Evolutionary conservation across 1,140 invertebrate genomes (phyloP).

Genomic region (Heliconius hewitsoni): DNA sequence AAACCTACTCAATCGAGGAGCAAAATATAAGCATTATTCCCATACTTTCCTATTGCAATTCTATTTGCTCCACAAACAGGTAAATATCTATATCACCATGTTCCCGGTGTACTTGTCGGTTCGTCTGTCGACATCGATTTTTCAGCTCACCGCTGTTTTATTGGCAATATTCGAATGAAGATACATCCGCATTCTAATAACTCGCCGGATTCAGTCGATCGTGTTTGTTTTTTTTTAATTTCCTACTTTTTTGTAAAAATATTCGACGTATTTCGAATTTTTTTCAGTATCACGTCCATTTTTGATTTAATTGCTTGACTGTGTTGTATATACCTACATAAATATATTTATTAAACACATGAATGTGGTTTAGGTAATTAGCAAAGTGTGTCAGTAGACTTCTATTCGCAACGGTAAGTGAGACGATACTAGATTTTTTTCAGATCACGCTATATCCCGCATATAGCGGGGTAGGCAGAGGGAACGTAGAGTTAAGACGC

Average conservation of each 20-base stretch:
- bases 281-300: background rate
- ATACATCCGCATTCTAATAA: constrained; percentile 60
- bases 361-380: background rate
- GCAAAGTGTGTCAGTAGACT: no score
- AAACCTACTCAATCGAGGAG: background rate
- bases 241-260: constrained; percentile 9
- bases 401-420: no score
- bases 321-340: background rate
- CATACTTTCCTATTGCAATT: constrained; percentile 1
- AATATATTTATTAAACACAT: background rate
- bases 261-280: background rate
- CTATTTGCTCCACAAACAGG: constrained; percentile 21
- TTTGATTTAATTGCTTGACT: background rate
- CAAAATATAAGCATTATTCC: background rate
- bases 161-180: constrained; percentile 75
- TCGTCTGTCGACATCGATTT: constrained; percentile 79
- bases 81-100: constrained; percentile 23
- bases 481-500: no score
- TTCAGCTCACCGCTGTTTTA: constrained; percentile 79
- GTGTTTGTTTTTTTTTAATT: constrained; percentile 34
- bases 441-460: no score
- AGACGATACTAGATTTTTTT: no score
- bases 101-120: constrained; percentile 33
- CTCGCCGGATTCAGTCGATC: constrained; percentile 48
- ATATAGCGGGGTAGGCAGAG: no score